phyloP scores from a whole-genome alignment of 1,140 invertebrate species.

The Adelges cooleyi region DNA sequence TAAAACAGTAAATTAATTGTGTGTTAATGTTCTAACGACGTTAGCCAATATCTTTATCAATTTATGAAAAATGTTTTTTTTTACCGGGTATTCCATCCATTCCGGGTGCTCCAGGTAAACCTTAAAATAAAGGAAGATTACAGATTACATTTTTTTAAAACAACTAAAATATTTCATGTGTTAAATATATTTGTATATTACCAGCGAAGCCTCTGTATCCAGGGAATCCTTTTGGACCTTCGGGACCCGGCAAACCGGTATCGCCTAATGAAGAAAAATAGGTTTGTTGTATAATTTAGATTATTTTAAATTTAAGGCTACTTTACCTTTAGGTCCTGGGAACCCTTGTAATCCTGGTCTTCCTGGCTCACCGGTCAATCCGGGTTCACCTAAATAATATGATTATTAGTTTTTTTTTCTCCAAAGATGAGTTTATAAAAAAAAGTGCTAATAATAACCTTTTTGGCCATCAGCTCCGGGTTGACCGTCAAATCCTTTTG shows the following conservation, averaged over 20 bases:
- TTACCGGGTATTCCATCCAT: slow-evolving; percentile 46
- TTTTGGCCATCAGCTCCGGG: slow-evolving; percentile 49
- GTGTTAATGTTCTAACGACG: no score
- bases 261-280: slow-evolving; percentile 41
- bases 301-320: no score
- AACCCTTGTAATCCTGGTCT: slow-evolving; percentile 51
- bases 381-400: slow-evolving; percentile 24
- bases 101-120: slow-evolving; percentile 48
- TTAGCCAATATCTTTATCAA: no score
- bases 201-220: slow-evolving; percentile 39
- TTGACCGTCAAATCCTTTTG: slow-evolving; percentile 39
- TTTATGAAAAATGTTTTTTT: neutral
- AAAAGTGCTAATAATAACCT: slow-evolving; percentile 39
- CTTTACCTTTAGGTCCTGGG: slow-evolving; percentile 56
- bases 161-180: no score
- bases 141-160: no score
- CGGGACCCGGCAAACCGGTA: slow-evolving; percentile 43
- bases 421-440: slow-evolving; percentile 38
- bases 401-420: neutral
- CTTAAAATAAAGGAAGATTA: no score
- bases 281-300: no score
- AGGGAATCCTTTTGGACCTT: slow-evolving; percentile 56
- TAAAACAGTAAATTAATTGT: no score
- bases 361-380: slow-evolving; percentile 43
- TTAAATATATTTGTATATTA: neutral